These are phyloP conservation scores for Octonoba sinensis DNA, from an alignment of 2,888 invertebrate species.

Conservation along the genomic window DNA sequence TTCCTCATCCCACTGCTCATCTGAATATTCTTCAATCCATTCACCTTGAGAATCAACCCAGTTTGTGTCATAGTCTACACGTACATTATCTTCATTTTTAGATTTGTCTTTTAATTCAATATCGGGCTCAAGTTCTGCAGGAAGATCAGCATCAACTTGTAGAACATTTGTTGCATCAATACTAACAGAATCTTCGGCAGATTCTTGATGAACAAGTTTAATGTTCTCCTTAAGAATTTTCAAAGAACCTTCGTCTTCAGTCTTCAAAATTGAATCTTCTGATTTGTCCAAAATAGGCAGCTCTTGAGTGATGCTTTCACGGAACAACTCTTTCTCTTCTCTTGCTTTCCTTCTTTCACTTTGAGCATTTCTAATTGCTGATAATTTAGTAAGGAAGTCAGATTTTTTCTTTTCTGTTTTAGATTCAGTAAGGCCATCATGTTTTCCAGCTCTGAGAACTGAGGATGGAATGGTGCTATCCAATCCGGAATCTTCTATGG, in stretches of 20 bases:
- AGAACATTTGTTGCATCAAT: not conserved
- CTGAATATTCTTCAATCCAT: conserved; percentile 61
- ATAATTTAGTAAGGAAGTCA: conserved; percentile 54
- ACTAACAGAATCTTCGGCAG: not conserved
- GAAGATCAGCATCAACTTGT: conserved; percentile 9
- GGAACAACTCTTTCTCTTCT: conserved; percentile 55
- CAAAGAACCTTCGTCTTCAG: not conserved
- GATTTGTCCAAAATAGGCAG: not conserved
- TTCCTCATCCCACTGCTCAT: conserved; percentile 59
- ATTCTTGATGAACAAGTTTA: not conserved
- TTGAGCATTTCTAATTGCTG: conserved; percentile 51
- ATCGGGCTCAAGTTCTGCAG: conserved; percentile 2
- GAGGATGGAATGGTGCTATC: conserved; percentile 10
- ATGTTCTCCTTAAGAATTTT: not conserved
- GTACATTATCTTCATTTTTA: conserved; percentile 40
- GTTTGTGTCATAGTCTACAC: conserved; percentile 49
- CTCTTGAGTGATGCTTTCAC: conserved; percentile 35
- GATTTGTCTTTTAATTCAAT: not conserved
- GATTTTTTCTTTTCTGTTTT: conserved; percentile 55
- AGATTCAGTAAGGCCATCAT: conserved; percentile 16
- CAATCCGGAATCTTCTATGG: conserved; percentile 8
- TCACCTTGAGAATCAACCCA: conserved; percentile 61
- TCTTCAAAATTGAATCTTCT: not conserved
- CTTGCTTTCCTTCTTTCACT: conserved; percentile 59
- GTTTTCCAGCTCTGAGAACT: conserved; percentile 13